phyloP scores from a whole-genome alignment of 2,113 vertebrate genomes.

The Bambusicola thoracicus region DNA sequence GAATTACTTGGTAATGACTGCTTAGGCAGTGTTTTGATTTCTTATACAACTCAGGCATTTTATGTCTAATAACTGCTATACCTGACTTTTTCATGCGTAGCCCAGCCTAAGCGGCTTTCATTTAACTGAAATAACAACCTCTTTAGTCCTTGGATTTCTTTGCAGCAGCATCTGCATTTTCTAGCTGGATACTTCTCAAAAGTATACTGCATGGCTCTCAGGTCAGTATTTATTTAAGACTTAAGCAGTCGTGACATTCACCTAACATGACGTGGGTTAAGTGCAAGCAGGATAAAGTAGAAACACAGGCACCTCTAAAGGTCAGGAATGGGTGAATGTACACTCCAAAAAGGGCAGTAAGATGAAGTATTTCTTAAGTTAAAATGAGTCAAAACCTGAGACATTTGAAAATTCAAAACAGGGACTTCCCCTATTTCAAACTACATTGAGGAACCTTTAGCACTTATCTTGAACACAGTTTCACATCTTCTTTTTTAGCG shows the following conservation, averaged over 20 bases:
- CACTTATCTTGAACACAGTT: constrained; percentile 14
- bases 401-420: constrained; percentile 19
- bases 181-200: neutral
- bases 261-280: neutral
- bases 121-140: constrained; percentile 38
- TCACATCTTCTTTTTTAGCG: constrained; percentile 16
- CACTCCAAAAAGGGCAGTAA: neutral
- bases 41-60: constrained; percentile 3
- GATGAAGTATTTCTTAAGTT: neutral
- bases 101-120: constrained; percentile 29
- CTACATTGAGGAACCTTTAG: constrained; percentile 16
- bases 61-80: constrained; percentile 34
- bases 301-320: neutral
- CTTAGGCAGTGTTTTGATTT: constrained; percentile 46
- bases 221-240: neutral
- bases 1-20: constrained; percentile 47
- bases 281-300: neutral
- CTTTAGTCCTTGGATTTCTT: constrained; percentile 27
- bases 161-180: neutral
- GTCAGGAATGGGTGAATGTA: neutral
- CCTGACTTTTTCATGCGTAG: neutral
- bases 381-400: constrained; percentile 25
- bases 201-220: neutral
- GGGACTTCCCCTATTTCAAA: constrained; percentile 5
- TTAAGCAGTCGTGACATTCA: neutral